phyloP scores from a whole-genome alignment of 2,113 vertebrate genomes.

The Asarcornis scutulata region DNA sequence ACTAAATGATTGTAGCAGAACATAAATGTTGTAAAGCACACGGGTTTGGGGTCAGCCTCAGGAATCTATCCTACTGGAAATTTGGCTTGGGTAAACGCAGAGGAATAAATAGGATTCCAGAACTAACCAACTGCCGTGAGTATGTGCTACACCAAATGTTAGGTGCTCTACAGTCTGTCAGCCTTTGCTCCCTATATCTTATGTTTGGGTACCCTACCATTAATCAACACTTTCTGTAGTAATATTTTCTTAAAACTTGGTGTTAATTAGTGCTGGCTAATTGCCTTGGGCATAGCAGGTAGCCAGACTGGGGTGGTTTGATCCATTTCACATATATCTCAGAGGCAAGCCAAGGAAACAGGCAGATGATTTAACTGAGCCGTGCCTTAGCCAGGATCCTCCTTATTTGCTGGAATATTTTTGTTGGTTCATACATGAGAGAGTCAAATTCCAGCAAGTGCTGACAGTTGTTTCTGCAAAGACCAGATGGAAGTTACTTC shows the following conservation, averaged over 20 bases:
- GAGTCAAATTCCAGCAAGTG: not conserved
- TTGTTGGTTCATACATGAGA: not conserved
- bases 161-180: not conserved
- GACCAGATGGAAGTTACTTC: not conserved
- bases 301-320: not conserved
- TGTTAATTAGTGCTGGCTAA: not conserved
- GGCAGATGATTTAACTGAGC: not conserved
- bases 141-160: not conserved
- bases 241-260: not conserved
- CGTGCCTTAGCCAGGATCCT: not conserved
- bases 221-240: not conserved
- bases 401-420: conserved; percentile 2
- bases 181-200: not conserved
- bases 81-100: not conserved
- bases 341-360: not conserved
- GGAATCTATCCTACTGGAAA: not conserved
- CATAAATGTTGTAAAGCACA: accelerated
- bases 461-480: not conserved
- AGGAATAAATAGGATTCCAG: not conserved
- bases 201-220: not conserved
- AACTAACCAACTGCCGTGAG: not conserved
- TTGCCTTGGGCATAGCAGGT: not conserved
- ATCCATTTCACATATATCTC: not conserved
- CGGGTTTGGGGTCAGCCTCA: not conserved
- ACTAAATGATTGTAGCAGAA: not conserved